Conservation (phyloP, 2,888 invertebrate species). For the Hirtodrosophila alboralis region DNA sequence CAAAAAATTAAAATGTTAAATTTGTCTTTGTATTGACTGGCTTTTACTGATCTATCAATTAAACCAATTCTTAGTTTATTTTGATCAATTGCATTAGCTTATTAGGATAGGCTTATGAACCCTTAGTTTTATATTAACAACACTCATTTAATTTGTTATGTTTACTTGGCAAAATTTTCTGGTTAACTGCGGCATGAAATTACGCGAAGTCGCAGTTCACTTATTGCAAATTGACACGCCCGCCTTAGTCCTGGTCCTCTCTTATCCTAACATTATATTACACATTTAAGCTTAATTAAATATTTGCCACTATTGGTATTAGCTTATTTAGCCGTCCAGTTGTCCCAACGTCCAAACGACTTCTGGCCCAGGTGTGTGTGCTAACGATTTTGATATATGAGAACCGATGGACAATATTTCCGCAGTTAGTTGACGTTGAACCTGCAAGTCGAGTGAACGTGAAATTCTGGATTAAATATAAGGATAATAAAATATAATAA, state of each 20-base stretch:
- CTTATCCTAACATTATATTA: conserved; percentile 11
- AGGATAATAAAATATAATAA: neutral
- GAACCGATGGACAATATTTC: conserved; percentile 26
- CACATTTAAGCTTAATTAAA: conserved; percentile 68
- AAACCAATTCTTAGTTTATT: too few relatives aligned
- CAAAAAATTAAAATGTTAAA: too few relatives aligned
- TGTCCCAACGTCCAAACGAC: conserved; percentile 45
- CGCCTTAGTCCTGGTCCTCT: too few relatives aligned
- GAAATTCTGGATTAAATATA: conserved; percentile 1
- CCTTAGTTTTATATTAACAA: too few relatives aligned
- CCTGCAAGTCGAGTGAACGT: conserved; percentile 51
- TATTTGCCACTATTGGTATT: conserved; percentile 70
- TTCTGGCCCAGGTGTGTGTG: conserved; percentile 35
- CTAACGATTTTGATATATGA: conserved; percentile 57
- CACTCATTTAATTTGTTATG: conserved; percentile 5
- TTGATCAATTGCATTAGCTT: too few relatives aligned
- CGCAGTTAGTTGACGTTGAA: conserved; percentile 50
- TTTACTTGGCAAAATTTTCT: too few relatives aligned
- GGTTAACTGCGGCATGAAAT: neutral
- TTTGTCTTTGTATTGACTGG: too few relatives aligned
- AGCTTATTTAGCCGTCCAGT: conserved; percentile 52
- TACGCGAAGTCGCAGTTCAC: conserved; percentile 2
- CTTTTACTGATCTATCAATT: too few relatives aligned
- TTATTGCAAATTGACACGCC: conserved; percentile 27
- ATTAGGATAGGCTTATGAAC: too few relatives aligned